phyloP scores from a whole-genome alignment of 2,113 vertebrate genomes.

The Tragulus kanchil region DNA sequence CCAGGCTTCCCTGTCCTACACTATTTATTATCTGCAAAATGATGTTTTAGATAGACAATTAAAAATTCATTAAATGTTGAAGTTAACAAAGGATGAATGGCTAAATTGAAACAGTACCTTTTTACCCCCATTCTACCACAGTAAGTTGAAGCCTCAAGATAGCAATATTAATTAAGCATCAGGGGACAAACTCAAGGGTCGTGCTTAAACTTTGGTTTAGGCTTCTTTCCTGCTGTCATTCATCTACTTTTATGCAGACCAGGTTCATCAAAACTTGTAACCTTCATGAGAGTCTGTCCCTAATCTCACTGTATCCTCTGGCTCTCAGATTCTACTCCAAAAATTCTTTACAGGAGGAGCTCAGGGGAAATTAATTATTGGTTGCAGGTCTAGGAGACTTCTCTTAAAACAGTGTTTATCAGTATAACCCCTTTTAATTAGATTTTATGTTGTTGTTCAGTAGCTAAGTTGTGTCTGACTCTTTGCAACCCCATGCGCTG shows the following conservation, averaged over 20 bases:
- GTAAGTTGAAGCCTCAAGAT: neutral
- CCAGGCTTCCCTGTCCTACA: no score
- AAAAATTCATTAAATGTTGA: neutral
- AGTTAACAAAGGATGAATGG: neutral
- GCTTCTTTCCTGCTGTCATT: slow-evolving; percentile 30
- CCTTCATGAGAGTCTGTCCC: neutral
- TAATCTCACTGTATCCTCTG: neutral
- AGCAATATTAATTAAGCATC: slow-evolving; percentile 39
- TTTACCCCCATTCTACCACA: neutral
- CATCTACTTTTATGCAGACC: slow-evolving; percentile 18
- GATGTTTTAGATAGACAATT: slow-evolving; percentile 45
- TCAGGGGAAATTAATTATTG: neutral
- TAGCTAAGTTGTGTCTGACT: neutral
- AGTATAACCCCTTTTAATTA: slow-evolving; percentile 20
- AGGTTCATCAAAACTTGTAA: neutral
- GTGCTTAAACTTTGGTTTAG: slow-evolving; percentile 10
- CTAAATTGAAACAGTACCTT: neutral
- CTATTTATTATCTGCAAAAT: slow-evolving; percentile 3
- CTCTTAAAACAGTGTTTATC: neutral
- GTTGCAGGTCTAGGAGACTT: neutral
- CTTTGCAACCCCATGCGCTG: neutral
- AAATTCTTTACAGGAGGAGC: neutral
- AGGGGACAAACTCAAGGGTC: neutral
- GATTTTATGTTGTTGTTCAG: neutral
- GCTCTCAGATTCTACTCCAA: neutral